Evolutionary conservation across 2,888 invertebrate genomes (phyloP).

Genomic region (Agriotes lineatus): DNA sequence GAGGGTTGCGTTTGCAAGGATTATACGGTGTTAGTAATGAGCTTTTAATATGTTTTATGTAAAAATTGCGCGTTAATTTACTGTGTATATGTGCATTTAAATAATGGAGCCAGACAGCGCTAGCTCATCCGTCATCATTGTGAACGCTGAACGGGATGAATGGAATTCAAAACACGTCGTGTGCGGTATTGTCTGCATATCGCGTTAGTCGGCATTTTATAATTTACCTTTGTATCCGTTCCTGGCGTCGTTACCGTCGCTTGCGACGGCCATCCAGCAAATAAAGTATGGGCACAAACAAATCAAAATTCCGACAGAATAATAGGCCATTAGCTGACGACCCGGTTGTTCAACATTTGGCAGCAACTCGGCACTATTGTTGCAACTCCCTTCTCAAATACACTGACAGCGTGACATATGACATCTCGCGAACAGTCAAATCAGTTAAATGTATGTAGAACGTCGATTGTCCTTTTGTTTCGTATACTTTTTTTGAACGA

Average conservation of each 20-base stretch:
- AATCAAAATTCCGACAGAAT: constrained; percentile 50
- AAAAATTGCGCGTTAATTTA: constrained; percentile 31
- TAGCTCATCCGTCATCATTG: constrained; percentile 36
- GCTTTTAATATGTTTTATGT: constrained; percentile 31
- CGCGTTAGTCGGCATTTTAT: constrained; percentile 50
- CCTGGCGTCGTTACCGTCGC: constrained; percentile 36
- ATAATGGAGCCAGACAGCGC: constrained; percentile 34
- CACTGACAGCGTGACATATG: constrained; percentile 34
- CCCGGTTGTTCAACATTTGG: constrained; percentile 42
- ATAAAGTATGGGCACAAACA: constrained; percentile 52
- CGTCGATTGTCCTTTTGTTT: neutral
- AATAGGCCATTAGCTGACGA: constrained; percentile 51
- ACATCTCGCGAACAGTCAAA: constrained; percentile 26
- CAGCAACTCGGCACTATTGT: constrained; percentile 44
- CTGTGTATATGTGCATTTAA: constrained; percentile 36
- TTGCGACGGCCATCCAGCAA: constrained; percentile 41
- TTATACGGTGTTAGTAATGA: constrained; percentile 23
- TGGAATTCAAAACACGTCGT: constrained; percentile 42
- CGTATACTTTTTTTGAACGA: neutral
- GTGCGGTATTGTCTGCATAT: constrained; percentile 40
- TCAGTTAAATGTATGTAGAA: constrained; percentile 4
- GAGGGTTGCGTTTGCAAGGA: neutral
- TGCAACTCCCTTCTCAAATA: constrained; percentile 31
- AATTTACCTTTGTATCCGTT: constrained; percentile 53
- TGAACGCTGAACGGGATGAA: constrained; percentile 35